phyloP scores from a whole-genome alignment of 2,797 vertebrate genomes.

The Syngnathus acus region DNA sequence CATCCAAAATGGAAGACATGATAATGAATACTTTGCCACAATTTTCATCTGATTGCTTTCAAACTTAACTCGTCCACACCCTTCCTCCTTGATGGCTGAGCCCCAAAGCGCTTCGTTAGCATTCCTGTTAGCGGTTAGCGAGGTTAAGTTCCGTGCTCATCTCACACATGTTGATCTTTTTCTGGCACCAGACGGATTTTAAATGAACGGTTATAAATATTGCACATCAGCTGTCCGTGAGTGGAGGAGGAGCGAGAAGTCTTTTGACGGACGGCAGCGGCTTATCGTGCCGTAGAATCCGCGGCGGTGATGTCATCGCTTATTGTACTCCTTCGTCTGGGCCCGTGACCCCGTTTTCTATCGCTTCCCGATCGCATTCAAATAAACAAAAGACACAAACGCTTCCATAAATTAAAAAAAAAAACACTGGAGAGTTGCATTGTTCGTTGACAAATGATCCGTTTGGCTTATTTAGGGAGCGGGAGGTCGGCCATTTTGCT shows the following conservation, averaged over 20 bases:
- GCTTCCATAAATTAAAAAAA: not conserved
- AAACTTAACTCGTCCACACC: not conserved
- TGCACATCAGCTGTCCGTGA: constrained; percentile 47
- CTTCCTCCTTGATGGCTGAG: not conserved
- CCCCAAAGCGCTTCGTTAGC: not conserved
- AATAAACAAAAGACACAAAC: constrained; percentile 12
- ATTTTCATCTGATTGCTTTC: too few relatives aligned
- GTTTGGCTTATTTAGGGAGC: not conserved
- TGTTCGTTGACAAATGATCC: not conserved
- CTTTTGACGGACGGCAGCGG: not conserved
- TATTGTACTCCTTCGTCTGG: constrained; percentile 15
- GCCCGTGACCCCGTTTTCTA: constrained; percentile 18
- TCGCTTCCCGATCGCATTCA: not conserved
- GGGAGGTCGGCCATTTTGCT: too few relatives aligned
- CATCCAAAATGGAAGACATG: not conserved
- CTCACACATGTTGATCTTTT: not conserved
- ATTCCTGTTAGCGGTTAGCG: not conserved
- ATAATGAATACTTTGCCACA: not conserved
- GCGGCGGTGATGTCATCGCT: constrained; percentile 46
- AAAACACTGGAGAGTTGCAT: not conserved
- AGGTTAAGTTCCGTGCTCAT: not conserved
- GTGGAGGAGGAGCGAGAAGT: not conserved
- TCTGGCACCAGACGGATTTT: not conserved
- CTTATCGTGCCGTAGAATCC: constrained; percentile 26
- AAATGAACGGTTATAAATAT: constrained; percentile 51